Base-by-base conservation (phyloP, 2,888 invertebrate genomes). In the Mimumesa dahlbomi region DNA sequence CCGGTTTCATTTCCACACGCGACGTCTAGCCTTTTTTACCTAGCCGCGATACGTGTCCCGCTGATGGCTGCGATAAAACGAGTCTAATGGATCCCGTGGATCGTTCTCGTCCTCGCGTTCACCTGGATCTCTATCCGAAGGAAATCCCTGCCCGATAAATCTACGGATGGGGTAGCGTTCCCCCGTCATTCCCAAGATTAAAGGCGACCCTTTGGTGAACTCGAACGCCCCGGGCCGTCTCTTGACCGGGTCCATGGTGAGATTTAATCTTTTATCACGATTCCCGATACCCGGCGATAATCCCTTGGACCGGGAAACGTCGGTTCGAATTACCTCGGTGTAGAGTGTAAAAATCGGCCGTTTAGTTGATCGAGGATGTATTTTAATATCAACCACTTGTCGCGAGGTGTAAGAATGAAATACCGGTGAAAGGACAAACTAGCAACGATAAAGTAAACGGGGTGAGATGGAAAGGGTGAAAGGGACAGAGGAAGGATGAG, bases 251-350 rank as follows among this genome's bases (percentile, higher is more conserved):
- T n/a, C n/a, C n/a, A n/a, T n/a, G n/a, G n/a, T n/a, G n/a, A 68
- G 73, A 65, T 77, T 67, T 74, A 72, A 79, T 79, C 79, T 78
- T 74, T 74, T 74, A 78, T 75, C 73, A 54, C 2, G 56, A 52
- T 68, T 59, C 38, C 46, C 29, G 49, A 65, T 58, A 65, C 58
- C 66, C 56, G 65, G 70, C 57, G n/a, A n/a, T 57, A 70, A 69
- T 73, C 67, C 62, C 61, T 7, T 31, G 21, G 14, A 1, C n/a
- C n/a, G 4, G n/a, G 11, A 25, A n/a, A 1, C 1, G 4, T 34
- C n/a, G n/a, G n/a, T n/a, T n/a, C n/a, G n/a, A n/a, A n/a, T n/a
- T n/a, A n/a, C n/a, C n/a, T n/a, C n/a, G n/a, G n/a, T n/a, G n/a
- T n/a, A n/a, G n/a, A n/a, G n/a, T n/a, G n/a, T n/a, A n/a, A n/a